Evolutionary conservation across 2,797 vertebrate genomes (phyloP).

Genomic region (Cyprinella venusta): DNA sequence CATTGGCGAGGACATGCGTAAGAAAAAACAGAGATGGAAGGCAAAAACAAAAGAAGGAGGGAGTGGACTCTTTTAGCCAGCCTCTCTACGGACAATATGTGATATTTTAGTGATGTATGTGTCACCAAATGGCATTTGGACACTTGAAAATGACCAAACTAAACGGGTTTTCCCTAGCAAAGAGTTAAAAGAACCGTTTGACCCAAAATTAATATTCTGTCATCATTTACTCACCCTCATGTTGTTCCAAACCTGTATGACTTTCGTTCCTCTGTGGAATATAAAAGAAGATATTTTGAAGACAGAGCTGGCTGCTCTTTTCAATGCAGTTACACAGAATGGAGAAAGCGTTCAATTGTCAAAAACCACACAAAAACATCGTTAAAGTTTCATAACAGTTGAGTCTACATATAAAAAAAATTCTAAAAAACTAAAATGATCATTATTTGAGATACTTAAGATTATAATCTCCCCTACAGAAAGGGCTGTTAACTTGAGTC

Average conservation of each 20-base stretch:
- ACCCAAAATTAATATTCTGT: background rate
- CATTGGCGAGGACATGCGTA: constrained; percentile 60
- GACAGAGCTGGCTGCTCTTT: background rate
- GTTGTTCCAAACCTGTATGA: background rate
- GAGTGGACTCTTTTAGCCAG: background rate
- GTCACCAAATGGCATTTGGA: constrained; percentile 13
- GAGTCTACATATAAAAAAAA: background rate
- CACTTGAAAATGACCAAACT: background rate
- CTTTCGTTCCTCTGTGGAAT: background rate
- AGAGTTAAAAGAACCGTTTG: background rate
- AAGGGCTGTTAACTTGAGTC: background rate
- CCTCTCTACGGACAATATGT: background rate
- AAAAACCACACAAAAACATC: too few species aligned
- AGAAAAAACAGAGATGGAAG: constrained; percentile 39
- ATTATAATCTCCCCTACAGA: background rate
- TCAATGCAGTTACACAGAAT: too few species aligned
- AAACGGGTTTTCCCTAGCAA: background rate
- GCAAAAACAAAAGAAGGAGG: constrained; percentile 31
- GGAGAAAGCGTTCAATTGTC: background rate
- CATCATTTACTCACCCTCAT: background rate
- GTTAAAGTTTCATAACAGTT: background rate
- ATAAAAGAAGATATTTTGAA: background rate
- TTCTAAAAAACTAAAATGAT: background rate
- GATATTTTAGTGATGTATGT: constrained; percentile 3
- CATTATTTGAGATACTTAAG: background rate